Conservation (phyloP, 1,140 invertebrate species). For the Hestina assimilis region DNA sequence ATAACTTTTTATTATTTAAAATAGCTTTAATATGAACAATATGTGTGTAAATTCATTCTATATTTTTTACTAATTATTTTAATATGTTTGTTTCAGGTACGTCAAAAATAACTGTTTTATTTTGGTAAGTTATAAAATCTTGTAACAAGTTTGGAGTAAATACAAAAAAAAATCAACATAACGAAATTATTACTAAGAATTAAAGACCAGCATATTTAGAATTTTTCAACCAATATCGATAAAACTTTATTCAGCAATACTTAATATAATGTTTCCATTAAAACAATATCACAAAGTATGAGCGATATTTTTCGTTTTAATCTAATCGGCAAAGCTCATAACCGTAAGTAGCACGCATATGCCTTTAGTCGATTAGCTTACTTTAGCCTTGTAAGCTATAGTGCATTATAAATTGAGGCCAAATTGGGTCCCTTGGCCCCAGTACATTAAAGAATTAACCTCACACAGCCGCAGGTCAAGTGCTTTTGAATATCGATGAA, state of each 20-base stretch:
- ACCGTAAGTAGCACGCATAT: conserved; percentile 19
- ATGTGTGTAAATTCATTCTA: background rate
- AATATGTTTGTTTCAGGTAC: conserved; percentile 27
- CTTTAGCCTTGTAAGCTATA: conserved; percentile 23
- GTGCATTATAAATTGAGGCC: conserved; percentile 25
- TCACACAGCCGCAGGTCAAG: conserved; percentile 34
- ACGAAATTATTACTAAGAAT: no score
- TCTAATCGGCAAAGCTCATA: conserved; percentile 2
- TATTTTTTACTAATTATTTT: background rate
- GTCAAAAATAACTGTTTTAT: background rate
- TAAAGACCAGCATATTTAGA: no score
- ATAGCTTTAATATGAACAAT: background rate
- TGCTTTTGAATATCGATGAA: conserved; percentile 36
- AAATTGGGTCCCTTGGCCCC: conserved; percentile 24
- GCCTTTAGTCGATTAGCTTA: conserved; percentile 25
- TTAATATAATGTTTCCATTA: no score
- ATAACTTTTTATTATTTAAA: background rate
- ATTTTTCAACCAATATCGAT: no score
- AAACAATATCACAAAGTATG: no score
- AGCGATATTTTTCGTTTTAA: conserved; percentile 7
- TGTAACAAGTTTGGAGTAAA: background rate
- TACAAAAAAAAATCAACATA: no score
- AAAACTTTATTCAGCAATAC: no score
- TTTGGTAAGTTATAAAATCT: background rate
- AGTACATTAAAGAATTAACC: conserved; percentile 32